Percentiles rank a stretch among this genome's conserved stretches.
These are phyloP conservation scores for Pyrgilauda ruficollis DNA, from an alignment of 2,113 vertebrate genomes.

Conservation along the genomic window DNA sequence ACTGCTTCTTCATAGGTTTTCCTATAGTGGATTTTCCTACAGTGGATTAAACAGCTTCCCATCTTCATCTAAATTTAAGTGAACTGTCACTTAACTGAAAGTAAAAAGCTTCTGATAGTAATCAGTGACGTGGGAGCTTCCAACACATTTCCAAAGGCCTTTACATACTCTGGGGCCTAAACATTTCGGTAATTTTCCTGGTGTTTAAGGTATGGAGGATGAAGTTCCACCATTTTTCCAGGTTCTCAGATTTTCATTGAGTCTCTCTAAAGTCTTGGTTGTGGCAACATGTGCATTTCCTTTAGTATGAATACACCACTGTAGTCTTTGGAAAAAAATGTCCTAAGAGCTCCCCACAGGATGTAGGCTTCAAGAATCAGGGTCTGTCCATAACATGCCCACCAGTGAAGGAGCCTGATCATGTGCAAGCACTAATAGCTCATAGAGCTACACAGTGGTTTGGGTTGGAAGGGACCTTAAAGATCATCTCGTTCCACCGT, in stretches of 20 bases:
- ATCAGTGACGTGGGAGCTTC: fast-evolving
- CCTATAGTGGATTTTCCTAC: not conserved
- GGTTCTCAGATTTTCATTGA: not conserved
- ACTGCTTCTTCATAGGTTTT: not conserved
- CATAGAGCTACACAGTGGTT: not conserved
- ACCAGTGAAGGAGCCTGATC: not conserved
- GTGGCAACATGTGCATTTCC: not conserved
- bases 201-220: not conserved
- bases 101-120: not conserved
- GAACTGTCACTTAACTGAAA: not conserved
- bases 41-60: not conserved
- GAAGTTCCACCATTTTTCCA: not conserved
- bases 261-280: not conserved
- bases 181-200: not conserved
- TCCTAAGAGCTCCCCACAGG: not conserved
- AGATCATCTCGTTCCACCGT: not conserved
- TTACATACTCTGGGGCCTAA: not conserved
- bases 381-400: not conserved
- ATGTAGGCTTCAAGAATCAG: not conserved
- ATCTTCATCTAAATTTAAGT: not conserved
- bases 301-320: not conserved
- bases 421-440: not conserved
- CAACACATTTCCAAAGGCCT: not conserved
- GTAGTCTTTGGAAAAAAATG: not conserved
- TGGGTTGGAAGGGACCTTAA: not conserved